These are phyloP conservation scores for Mormyrus lacerda DNA, from an alignment of 2,113 vertebrate genomes.

Conservation along the genomic window DNA sequence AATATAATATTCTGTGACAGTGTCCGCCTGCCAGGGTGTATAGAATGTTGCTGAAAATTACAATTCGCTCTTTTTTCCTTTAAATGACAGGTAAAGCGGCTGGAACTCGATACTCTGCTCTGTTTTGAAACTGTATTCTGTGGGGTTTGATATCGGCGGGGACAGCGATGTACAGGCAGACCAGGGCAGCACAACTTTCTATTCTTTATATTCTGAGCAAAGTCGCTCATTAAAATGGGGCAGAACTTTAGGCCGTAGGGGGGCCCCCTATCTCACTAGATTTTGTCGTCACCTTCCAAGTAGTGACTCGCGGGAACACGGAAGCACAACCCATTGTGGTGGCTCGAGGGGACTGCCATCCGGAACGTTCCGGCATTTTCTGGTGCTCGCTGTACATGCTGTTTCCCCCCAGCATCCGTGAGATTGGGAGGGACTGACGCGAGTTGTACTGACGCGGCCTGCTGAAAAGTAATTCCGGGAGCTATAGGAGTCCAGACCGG, in stretches of 20 bases:
- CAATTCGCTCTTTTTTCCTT: conserved; percentile 15
- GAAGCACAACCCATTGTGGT: neutral
- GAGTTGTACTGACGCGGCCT: neutral
- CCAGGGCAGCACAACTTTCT: neutral
- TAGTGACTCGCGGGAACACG: neutral
- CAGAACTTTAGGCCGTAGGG: neutral
- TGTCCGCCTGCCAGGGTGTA: neutral
- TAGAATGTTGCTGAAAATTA: conserved; percentile 19
- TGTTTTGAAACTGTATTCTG: neutral
- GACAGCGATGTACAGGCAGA: neutral
- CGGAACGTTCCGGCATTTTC: neutral
- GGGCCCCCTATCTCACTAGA: neutral
- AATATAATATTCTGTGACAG: conserved; percentile 18
- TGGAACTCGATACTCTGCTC: neutral
- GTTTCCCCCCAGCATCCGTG: neutral
- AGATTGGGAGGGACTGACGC: neutral
- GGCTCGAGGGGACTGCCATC: neutral
- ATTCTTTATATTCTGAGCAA: neutral
- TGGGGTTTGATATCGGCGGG: neutral
- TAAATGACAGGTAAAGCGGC: neutral
- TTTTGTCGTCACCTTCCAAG: neutral
- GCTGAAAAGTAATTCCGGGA: neutral
- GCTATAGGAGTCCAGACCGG: neutral
- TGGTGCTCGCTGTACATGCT: neutral
- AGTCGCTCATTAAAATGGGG: neutral